Evolutionary conservation across 2,797 vertebrate genomes (phyloP).

Genomic region (Falco naumanni): DNA sequence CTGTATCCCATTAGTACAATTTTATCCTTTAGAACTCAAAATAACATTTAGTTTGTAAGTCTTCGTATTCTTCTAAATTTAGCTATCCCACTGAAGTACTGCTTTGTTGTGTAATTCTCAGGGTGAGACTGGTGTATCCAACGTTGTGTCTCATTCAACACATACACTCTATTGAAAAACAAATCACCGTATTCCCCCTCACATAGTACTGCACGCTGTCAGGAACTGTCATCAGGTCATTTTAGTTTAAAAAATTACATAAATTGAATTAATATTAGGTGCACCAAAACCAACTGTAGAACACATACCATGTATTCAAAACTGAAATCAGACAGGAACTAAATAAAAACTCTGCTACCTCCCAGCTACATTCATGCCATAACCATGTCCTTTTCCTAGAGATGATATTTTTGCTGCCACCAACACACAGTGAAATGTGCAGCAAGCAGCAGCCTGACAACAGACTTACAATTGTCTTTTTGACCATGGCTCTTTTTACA

Average conservation of each 20-base stretch:
- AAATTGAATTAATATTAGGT: not conserved
- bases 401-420: not conserved
- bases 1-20: not conserved
- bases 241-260: not conserved
- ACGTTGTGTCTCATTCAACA: not conserved
- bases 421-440: accelerated
- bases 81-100: not conserved
- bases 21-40: not conserved
- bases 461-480: not conserved
- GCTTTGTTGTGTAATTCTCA: not conserved
- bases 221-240: not conserved
- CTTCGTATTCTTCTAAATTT: not conserved
- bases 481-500: not conserved
- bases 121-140: not conserved
- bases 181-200: not conserved
- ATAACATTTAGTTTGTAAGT: not conserved
- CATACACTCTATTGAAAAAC: not conserved
- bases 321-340: not conserved
- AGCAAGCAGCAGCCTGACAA: not conserved
- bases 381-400: not conserved
- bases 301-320: not conserved
- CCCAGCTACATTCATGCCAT: not conserved
- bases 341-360: not conserved
- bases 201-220: not conserved
- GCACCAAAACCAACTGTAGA: not conserved